These are phyloP conservation scores for Oxycera nigricornis DNA, from an alignment of 2,888 invertebrate species.

Conservation along the genomic window DNA sequence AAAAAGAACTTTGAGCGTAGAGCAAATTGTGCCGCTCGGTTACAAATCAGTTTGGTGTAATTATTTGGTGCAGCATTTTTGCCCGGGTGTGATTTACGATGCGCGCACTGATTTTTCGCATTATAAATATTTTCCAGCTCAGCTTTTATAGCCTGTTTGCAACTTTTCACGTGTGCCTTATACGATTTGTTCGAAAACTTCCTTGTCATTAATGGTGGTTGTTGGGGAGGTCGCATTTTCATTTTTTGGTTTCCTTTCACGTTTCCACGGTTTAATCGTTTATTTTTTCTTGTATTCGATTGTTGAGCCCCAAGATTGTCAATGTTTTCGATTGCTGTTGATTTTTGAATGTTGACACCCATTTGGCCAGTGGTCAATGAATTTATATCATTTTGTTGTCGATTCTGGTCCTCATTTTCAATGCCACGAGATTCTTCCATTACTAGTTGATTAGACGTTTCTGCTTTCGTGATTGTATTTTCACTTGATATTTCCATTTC, in stretches of 20 bases:
- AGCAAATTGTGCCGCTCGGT: constrained; percentile 47
- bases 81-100: constrained; percentile 41
- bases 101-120: constrained; percentile 57
- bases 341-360: neutral
- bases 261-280: constrained; percentile 10
- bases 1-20: constrained; percentile 73
- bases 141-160: constrained; percentile 52
- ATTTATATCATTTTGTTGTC: neutral
- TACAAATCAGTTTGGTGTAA: constrained; percentile 20
- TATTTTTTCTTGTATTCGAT: neutral
- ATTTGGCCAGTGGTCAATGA: neutral
- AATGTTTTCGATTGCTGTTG: neutral
- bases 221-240: constrained; percentile 60
- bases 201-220: constrained; percentile 53
- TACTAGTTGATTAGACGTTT: neutral
- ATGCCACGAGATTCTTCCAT: neutral
- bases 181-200: constrained; percentile 58
- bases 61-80: constrained; percentile 24
- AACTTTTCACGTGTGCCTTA: constrained; percentile 50
- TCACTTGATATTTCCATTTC: neutral
- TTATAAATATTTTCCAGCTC: constrained; percentile 61
- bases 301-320: neutral
- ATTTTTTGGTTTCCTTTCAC: constrained; percentile 33
- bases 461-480: neutral
- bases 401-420: neutral